Conservation (phyloP, 1,140 invertebrate species). For the Caenorhabditis latens region DNA sequence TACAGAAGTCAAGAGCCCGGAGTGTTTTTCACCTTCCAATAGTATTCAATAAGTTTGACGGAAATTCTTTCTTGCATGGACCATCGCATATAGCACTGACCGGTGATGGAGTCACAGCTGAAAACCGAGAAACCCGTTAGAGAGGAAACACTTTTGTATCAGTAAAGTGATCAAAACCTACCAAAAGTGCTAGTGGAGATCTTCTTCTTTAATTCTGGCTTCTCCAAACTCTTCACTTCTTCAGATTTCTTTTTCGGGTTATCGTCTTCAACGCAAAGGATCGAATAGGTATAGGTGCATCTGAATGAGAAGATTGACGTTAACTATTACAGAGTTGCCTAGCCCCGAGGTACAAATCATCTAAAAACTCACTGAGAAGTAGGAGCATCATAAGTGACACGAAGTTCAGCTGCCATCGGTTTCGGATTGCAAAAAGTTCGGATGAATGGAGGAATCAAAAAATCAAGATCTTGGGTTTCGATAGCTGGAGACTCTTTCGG, state of each 20-base stretch:
- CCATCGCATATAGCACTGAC: slow-evolving; percentile 14
- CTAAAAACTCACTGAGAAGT: not conserved
- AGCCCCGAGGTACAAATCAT: not conserved
- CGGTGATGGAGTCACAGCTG: not conserved
- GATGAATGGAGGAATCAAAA: not conserved
- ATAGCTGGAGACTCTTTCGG: no score
- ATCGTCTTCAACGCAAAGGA: not conserved
- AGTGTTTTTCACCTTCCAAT: not conserved
- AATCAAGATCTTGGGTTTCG: not conserved
- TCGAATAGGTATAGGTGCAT: not conserved
- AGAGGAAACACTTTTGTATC: not conserved
- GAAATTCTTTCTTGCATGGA: slow-evolving; percentile 26
- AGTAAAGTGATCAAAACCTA: no score
- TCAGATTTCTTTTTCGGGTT: not conserved
- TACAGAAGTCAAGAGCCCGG: no score
- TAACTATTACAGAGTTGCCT: no score
- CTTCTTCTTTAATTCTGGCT: not conserved
- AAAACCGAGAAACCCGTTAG: not conserved
- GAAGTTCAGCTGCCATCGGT: not conserved
- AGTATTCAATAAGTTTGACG: slow-evolving; percentile 4
- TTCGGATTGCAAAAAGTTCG: not conserved
- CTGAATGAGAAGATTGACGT: not conserved
- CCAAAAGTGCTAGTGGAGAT: no score
- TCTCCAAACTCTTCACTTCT: not conserved
- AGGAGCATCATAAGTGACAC: not conserved